Conservation (phyloP, 2,113 vertebrate species). For the Noturus placidus region DNA sequence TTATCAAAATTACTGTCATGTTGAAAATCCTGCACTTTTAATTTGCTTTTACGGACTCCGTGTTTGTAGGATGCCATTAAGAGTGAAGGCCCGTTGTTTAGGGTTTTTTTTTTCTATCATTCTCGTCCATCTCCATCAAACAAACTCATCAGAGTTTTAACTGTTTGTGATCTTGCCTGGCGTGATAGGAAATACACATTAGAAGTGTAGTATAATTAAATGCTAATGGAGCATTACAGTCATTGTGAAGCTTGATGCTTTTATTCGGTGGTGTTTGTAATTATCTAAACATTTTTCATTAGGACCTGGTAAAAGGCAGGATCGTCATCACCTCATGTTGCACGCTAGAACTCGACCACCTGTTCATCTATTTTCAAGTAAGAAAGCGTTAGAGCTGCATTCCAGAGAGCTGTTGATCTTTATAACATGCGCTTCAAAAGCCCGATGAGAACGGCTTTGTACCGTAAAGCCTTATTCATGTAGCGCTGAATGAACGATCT, state of each 20-base stretch:
- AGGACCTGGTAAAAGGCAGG: neutral
- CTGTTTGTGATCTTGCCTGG: neutral
- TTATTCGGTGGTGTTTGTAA: neutral
- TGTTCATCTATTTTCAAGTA: neutral
- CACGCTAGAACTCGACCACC: neutral
- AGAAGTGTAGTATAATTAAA: neutral
- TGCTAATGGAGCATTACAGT: conserved; percentile 1
- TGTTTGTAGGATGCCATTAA: neutral
- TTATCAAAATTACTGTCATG: neutral
- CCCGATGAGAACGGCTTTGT: neutral
- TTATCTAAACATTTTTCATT: neutral
- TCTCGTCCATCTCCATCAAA: neutral
- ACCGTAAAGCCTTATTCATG: neutral
- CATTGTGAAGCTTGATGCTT: neutral
- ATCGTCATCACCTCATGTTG: neutral
- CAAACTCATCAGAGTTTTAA: neutral
- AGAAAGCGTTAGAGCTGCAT: neutral
- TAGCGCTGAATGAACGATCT: neutral
- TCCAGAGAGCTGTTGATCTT: neutral
- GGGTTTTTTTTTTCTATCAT: neutral
- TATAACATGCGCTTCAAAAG: neutral
- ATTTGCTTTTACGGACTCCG: neutral
- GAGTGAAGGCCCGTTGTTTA: neutral
- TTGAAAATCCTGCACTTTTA: neutral
- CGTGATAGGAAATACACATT: neutral